A percentile compares a stretch with the other conserved stretches of the same genome.
Conservation (phyloP, 2,888 invertebrate species). For the Chrysolina oricalcia region DNA sequence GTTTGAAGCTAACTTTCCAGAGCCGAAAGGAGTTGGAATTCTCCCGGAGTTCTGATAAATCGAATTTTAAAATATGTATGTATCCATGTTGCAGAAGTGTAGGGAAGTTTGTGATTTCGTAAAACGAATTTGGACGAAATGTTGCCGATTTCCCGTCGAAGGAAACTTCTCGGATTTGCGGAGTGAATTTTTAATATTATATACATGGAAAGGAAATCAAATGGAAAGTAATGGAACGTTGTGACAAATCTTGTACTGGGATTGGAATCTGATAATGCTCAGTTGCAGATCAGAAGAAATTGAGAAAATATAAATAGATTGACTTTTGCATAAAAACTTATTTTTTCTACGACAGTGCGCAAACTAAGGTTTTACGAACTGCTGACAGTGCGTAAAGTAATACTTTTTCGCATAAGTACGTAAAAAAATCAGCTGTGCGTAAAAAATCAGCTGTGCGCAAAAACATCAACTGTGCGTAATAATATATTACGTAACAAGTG, state of each 20-base stretch:
- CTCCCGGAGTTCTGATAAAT: not conserved
- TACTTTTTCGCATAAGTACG: no score
- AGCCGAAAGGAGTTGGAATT: conserved; percentile 16
- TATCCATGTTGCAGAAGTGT: conserved; percentile 4
- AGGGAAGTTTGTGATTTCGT: conserved; percentile 10
- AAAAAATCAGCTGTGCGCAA: no score
- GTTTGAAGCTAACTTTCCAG: conserved; percentile 4
- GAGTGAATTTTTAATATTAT: conserved; percentile 12
- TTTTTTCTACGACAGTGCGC: no score
- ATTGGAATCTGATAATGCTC: not conserved
- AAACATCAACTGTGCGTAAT: no score
- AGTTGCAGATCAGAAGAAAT: not conserved
- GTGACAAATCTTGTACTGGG: not conserved
- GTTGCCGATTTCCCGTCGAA: conserved; percentile 16
- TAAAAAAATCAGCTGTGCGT: no score
- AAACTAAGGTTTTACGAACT: no score
- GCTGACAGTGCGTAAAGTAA: no score
- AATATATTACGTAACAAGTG: no score
- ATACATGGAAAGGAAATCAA: not conserved
- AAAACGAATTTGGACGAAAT: conserved; percentile 9
- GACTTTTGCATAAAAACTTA: no score
- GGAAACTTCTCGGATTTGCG: conserved; percentile 3
- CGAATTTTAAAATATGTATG: conserved; percentile 22
- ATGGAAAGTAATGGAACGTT: not conserved
- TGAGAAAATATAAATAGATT: no score